Evolutionary conservation across 2,888 invertebrate genomes (phyloP).

Genomic region (Hyalella azteca): DNA sequence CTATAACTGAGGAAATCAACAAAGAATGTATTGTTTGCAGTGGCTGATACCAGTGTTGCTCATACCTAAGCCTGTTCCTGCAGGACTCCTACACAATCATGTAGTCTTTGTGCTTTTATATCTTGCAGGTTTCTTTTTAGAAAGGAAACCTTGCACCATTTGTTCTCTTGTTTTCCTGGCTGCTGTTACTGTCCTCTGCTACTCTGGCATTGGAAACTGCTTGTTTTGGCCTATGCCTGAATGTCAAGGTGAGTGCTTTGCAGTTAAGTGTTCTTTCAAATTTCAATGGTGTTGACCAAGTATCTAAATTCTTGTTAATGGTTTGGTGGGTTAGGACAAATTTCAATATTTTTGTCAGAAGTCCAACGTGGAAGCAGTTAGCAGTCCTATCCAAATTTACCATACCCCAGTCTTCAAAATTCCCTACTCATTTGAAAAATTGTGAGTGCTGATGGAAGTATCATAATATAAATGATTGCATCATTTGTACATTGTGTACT

Average conservation of each 20-base stretch:
- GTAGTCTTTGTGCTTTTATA: slow-evolving; percentile 97
- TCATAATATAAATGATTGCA: too few species aligned
- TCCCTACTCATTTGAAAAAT: too few species aligned
- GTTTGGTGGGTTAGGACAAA: too few species aligned
- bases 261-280: neutral
- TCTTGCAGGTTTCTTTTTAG: slow-evolving; percentile 94
- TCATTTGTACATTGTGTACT: too few species aligned
- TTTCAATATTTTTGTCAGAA: too few species aligned
- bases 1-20: too few species aligned
- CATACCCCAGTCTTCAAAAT: too few species aligned
- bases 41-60: slow-evolving; percentile 95
- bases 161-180: slow-evolving; percentile 94
- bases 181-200: slow-evolving; percentile 92
- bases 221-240: slow-evolving; percentile 74
- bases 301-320: too few species aligned
- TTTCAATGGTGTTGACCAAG: neutral
- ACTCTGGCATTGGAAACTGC: slow-evolving; percentile 94
- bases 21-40: slow-evolving; percentile 98
- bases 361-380: too few species aligned
- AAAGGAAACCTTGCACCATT: slow-evolving; percentile 95
- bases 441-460: too few species aligned
- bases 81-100: slow-evolving; percentile 92
- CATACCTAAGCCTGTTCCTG: slow-evolving; percentile 97
- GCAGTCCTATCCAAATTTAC: too few species aligned
- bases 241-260: slow-evolving; percentile 45